A percentile compares a stretch with the other conserved stretches of the same genome.
Conservation (phyloP, 2,113 vertebrate species). For the Isurus oxyrinchus region DNA sequence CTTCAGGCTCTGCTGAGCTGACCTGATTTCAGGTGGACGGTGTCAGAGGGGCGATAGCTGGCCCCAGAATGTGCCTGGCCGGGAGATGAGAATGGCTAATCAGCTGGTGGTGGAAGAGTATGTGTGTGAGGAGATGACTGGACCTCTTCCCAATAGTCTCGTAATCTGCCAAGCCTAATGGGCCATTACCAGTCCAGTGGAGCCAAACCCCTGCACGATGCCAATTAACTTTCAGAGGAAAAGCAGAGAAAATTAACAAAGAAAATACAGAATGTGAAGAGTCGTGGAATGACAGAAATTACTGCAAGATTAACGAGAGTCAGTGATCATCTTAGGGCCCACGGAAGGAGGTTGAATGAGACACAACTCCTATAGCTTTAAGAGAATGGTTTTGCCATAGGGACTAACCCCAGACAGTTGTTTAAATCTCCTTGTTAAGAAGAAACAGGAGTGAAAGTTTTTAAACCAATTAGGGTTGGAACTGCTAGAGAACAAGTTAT, state of each 20-base stretch:
- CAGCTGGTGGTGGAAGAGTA: no score
- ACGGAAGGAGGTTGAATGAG: not conserved
- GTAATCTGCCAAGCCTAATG: not conserved
- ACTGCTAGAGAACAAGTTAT: not conserved
- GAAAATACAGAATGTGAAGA: not conserved
- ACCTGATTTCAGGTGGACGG: no score
- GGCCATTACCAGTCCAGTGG: no score
- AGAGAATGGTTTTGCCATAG: not conserved
- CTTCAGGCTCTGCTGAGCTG: no score
- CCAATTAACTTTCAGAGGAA: not conserved
- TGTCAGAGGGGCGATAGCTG: no score
- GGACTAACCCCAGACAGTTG: not conserved
- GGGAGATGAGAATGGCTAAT: no score
- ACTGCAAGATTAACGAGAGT: not conserved
- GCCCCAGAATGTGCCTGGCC: no score
- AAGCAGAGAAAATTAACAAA: not conserved
- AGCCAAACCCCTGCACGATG: not conserved
- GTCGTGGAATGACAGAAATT: not conserved
- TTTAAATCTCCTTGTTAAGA: not conserved
- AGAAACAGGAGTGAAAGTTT: not conserved
- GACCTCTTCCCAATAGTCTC: not conserved
- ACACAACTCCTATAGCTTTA: not conserved
- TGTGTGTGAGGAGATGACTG: no score
- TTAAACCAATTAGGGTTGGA: not conserved
- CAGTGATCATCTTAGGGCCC: not conserved